These are phyloP conservation scores for Hippopotamus amphibius DNA, from an alignment of 2,113 vertebrate genomes.

Conservation along the genomic window DNA sequence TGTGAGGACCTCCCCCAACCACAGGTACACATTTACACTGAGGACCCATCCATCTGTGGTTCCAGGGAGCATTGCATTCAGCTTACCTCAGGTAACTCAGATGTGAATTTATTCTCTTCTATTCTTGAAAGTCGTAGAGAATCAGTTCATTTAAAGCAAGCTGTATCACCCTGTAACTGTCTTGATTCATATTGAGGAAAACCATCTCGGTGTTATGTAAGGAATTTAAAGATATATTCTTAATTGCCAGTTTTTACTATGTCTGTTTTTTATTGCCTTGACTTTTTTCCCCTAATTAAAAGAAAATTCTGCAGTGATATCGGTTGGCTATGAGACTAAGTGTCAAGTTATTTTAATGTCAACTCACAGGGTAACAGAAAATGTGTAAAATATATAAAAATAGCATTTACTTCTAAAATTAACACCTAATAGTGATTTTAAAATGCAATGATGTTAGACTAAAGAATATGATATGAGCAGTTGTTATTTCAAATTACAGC, in stretches of 20 bases:
- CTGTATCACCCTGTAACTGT: not conserved
- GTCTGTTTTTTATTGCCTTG: conserved; percentile 46
- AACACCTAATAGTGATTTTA: conserved; percentile 20
- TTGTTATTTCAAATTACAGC: not conserved
- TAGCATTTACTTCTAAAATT: conserved; percentile 39
- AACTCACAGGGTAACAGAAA: conserved; percentile 9
- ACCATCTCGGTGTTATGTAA: not conserved
- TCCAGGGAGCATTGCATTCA: conserved; percentile 94
- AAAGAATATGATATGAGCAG: not conserved
- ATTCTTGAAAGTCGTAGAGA: not conserved
- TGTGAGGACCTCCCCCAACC: conserved; percentile 93
- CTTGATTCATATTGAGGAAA: not conserved
- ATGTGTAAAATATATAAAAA: conserved; percentile 44
- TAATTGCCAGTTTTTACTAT: not conserved
- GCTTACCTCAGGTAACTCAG: conserved; percentile 94
- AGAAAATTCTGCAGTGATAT: conserved; percentile 6
- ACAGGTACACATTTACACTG: conserved; percentile 95
- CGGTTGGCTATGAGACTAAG: conserved; percentile 32
- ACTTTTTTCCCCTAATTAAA: not conserved
- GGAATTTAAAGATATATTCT: conserved; percentile 16
- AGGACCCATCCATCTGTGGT: conserved; percentile 90
- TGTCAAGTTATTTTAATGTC: conserved; percentile 47
- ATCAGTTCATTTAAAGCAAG: conserved; percentile 11
- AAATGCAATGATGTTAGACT: not conserved
- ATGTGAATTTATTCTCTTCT: not conserved